These are phyloP conservation scores for Stenolophus ochropezus DNA, from an alignment of 2,888 invertebrate species.

Conservation along the genomic window DNA sequence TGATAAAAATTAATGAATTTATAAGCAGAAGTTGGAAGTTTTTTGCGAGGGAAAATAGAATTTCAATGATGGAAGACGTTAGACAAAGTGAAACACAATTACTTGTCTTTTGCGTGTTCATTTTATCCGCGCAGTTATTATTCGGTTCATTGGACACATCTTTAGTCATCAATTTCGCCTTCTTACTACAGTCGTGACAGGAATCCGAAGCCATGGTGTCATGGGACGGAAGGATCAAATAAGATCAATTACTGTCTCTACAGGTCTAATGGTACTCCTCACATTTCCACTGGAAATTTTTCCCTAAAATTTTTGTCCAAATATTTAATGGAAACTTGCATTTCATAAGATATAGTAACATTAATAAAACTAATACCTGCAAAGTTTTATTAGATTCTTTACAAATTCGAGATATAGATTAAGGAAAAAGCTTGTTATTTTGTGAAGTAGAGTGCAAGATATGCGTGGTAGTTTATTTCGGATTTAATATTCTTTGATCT, in stretches of 20 bases:
- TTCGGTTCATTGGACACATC: constrained; percentile 55
- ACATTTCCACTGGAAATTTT: too few species aligned
- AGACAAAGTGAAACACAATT: constrained; percentile 37
- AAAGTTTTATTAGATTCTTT: too few species aligned
- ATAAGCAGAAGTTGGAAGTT: neutral
- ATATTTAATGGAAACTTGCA: too few species aligned
- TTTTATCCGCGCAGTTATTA: constrained; percentile 49
- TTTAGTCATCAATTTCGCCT: constrained; percentile 54
- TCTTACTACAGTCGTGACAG: constrained; percentile 33
- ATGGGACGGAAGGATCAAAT: constrained; percentile 5
- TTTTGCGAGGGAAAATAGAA: neutral
- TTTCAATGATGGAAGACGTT: constrained; percentile 31
- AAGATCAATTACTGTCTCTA: constrained; percentile 19
- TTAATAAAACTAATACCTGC: too few species aligned
- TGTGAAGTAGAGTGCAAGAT: too few species aligned
- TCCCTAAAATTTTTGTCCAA: too few species aligned
- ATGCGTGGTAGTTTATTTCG: too few species aligned
- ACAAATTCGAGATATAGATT: too few species aligned
- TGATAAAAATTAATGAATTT: constrained; percentile 17
- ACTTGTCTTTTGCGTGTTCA: constrained; percentile 42
- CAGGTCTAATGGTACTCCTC: too few species aligned
- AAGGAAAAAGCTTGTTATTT: too few species aligned
- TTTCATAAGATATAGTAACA: too few species aligned
- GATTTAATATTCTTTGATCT: too few species aligned
- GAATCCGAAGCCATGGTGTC: constrained; percentile 8